Percentiles rank a stretch among this genome's conserved stretches.
Evolutionary conservation across 2,797 vertebrate genomes (phyloP).

Genomic region (Sylvia borin): DNA sequence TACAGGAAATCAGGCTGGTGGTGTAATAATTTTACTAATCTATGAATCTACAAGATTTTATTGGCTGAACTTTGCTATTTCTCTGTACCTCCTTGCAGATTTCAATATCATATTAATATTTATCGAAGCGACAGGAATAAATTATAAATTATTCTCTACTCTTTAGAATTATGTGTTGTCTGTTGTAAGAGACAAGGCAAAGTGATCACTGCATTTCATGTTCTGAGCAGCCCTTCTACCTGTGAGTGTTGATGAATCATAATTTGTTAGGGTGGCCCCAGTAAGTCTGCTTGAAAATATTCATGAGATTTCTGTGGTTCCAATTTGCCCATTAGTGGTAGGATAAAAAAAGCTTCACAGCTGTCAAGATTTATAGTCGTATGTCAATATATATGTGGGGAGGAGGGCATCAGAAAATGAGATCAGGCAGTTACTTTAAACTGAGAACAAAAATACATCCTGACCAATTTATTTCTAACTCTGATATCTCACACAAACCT

Average conservation of each 20-base stretch:
- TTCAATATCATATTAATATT: not conserved
- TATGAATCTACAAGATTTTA: not conserved
- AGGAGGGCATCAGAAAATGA: not conserved
- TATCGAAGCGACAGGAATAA: not conserved
- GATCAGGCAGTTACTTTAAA: constrained; percentile 32
- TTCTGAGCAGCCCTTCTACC: constrained; percentile 45
- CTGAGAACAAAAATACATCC: constrained; percentile 24
- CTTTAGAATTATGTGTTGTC: not conserved
- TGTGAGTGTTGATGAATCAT: not conserved
- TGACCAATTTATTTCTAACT: constrained; percentile 6
- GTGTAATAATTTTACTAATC: not conserved
- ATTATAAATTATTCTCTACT: not conserved
- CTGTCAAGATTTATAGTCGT: constrained; percentile 15
- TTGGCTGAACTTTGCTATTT: not conserved
- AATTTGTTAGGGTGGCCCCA: constrained; percentile 22
- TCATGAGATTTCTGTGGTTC: constrained; percentile 15
- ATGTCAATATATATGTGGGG: constrained; percentile 47
- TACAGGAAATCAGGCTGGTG: not conserved
- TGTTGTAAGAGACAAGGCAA: not conserved
- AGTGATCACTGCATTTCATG: constrained; percentile 21
- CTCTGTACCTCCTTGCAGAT: not conserved
- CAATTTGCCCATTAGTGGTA: constrained; percentile 31
- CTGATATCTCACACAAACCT: constrained; percentile 10
- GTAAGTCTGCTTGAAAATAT: constrained; percentile 31
- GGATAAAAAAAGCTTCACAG: constrained; percentile 19